phyloP scores from a whole-genome alignment of 2,797 vertebrate species.

The Sylvilagus floridanus region DNA sequence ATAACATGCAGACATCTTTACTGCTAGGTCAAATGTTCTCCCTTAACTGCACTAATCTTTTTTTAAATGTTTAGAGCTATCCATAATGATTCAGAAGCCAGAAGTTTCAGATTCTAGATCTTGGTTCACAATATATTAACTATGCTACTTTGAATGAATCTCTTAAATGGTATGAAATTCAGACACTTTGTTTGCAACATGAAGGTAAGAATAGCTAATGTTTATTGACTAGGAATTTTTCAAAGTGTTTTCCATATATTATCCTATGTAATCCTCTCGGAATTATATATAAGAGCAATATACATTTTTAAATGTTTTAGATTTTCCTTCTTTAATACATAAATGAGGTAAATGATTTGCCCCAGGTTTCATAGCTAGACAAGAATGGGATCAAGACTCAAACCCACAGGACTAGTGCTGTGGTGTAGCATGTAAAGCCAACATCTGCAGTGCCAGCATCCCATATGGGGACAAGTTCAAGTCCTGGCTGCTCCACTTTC shows the following conservation, averaged over 20 bases:
- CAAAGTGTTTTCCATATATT: background rate
- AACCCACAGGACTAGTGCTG: background rate
- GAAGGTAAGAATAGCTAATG: background rate
- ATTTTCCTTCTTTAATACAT: background rate
- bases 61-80: background rate
- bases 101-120: background rate
- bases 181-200: background rate
- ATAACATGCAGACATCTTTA: too few species aligned
- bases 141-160: background rate
- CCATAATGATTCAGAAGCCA: background rate
- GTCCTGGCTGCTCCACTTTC: too few species aligned
- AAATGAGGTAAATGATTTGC: background rate
- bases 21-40: too few species aligned
- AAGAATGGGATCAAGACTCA: background rate
- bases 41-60: background rate
- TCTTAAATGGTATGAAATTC: slow-evolving; percentile 31
- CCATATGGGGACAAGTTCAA: too few species aligned
- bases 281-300: background rate
- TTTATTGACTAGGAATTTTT: background rate
- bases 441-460: too few species aligned
- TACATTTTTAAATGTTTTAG: background rate
- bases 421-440: too few species aligned
- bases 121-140: background rate
- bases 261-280: background rate
- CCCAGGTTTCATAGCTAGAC: background rate